A percentile compares a stretch with the other conserved stretches of the same genome.
phyloP scores from a whole-genome alignment of 1,140 invertebrate species.

The Caerostris darwini region DNA sequence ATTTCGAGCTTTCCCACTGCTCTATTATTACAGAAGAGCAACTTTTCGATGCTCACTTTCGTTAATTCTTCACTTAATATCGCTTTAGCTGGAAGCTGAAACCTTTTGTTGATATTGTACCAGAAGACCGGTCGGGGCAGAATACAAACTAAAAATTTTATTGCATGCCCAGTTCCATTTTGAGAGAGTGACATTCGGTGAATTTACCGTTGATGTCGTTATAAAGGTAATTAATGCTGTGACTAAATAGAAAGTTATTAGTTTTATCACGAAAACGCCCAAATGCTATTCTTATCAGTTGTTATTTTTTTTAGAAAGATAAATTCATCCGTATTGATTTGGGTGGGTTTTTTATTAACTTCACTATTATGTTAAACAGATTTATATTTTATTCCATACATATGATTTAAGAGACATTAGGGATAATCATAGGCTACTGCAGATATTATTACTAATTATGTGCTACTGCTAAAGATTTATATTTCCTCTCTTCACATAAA shows the following conservation, averaged over 20 bases:
- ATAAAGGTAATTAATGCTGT: neutral
- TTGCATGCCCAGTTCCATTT: neutral
- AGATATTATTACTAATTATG: too few species aligned
- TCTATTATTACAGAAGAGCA: constrained; percentile 66
- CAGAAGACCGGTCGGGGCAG: neutral
- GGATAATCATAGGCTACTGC: too few species aligned
- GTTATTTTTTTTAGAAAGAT: too few species aligned
- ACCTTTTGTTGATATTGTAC: constrained; percentile 38
- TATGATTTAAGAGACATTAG: too few species aligned
- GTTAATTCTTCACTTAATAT: constrained; percentile 71
- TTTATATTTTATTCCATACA: too few species aligned
- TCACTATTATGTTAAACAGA: too few species aligned
- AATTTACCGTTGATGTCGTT: neutral
- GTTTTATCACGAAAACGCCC: neutral
- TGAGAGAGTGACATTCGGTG: neutral
- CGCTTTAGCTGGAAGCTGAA: constrained; percentile 16
- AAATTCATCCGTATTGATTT: too few species aligned
- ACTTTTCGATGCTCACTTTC: constrained; percentile 56
- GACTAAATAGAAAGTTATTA: neutral
- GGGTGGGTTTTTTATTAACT: too few species aligned
- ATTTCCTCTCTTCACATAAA: too few species aligned
- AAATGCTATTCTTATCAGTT: neutral
- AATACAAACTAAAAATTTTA: constrained; percentile 17
- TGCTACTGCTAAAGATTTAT: too few species aligned
- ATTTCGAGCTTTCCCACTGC: constrained; percentile 57